Percentiles rank a stretch among this genome's conserved stretches.
Conservation (phyloP, 2,797 vertebrate genomes). For the Melanotaenia trifasciata region DNA sequence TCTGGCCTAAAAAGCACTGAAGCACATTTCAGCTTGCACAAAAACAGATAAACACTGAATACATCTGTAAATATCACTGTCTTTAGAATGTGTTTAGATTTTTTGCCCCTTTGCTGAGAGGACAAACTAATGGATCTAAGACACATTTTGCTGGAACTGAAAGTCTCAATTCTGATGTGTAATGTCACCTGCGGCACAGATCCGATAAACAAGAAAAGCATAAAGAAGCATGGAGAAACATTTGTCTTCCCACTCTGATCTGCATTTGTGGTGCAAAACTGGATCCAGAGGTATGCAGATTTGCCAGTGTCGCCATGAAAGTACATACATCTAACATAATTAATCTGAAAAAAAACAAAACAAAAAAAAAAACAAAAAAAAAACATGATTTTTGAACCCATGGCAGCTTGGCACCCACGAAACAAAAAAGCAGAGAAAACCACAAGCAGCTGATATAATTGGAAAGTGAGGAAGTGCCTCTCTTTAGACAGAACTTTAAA, state of each 20-base stretch:
- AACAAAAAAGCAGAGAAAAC: constrained; percentile 47
- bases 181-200: constrained; percentile 39
- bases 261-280: constrained; percentile 50
- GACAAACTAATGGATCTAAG: constrained; percentile 14
- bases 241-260: constrained; percentile 48
- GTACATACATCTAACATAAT: constrained; percentile 60
- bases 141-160: constrained; percentile 14
- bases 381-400: constrained; percentile 30
- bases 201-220: constrained; percentile 27
- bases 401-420: constrained; percentile 29
- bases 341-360: constrained; percentile 47
- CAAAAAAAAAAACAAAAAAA: background rate
- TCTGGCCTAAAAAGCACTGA: constrained; percentile 21
- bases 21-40: background rate
- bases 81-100: background rate
- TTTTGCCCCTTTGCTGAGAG: constrained; percentile 4
- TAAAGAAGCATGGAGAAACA: constrained; percentile 31
- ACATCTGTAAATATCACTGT: constrained; percentile 22
- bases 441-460: constrained; percentile 49
- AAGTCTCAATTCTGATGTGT: constrained; percentile 21
- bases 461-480: constrained; percentile 36
- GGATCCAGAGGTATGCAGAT: constrained; percentile 54
- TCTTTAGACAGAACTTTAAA: constrained; percentile 18
- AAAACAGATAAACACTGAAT: constrained; percentile 16
- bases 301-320: constrained; percentile 48